Evolutionary conservation across 2,113 vertebrate genomes (phyloP).

Genomic region (Oreochromis tanganicae): DNA sequence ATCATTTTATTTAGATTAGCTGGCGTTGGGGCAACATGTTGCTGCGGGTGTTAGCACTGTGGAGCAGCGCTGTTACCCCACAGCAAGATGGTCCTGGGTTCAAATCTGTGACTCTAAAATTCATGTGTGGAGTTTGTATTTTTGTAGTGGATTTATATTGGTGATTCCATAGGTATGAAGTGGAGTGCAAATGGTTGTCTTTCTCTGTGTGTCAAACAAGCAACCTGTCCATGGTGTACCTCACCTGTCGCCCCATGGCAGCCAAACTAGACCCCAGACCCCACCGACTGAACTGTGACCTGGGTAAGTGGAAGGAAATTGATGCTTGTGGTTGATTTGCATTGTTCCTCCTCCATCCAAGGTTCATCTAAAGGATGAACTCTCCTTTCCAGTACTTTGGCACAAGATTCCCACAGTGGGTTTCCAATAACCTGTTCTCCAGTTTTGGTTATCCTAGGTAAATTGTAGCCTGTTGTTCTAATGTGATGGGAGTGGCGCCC

Average conservation of each 20-base stretch:
- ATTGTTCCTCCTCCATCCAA: neutral
- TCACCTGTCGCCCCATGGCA: neutral
- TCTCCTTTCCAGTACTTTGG: neutral
- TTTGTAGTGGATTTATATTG: neutral
- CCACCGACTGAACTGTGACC: neutral
- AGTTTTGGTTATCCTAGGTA: neutral
- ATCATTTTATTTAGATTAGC: neutral
- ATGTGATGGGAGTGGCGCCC: neutral
- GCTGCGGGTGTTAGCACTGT: neutral
- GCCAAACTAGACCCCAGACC: neutral
- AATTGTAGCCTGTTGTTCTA: neutral
- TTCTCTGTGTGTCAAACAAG: neutral
- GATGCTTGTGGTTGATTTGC: neutral
- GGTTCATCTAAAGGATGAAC: neutral
- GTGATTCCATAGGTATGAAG: neutral
- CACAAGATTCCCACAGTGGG: neutral
- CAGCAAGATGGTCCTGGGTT: neutral
- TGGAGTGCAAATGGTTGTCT: neutral
- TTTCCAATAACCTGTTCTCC: neutral
- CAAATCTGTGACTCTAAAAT: neutral
- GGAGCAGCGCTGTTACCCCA: neutral
- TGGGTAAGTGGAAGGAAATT: neutral
- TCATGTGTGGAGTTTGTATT: neutral
- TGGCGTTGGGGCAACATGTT: neutral
- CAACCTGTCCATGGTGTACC: neutral